Base-by-base conservation (phyloP, 1,140 invertebrate genomes). In the Drosophila leontia region DNA sequence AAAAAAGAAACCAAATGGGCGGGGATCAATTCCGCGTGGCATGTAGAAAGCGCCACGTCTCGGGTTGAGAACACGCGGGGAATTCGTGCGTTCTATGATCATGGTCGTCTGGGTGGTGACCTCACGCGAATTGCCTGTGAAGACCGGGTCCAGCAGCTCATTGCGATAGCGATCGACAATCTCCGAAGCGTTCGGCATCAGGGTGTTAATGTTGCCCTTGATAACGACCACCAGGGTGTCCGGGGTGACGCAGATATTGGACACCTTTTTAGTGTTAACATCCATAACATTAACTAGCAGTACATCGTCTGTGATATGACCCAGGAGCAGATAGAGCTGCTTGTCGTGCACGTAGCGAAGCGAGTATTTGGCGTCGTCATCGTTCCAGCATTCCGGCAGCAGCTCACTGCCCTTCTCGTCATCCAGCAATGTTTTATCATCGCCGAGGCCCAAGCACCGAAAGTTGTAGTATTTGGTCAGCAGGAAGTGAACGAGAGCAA, bases 401-500 rank as follows among this genome's bases (percentile, higher is more conserved):
- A 95, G 76, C 93, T 97, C 96, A 67, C 94, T 94, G 69, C 94
- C 95, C 35, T 96, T 95, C 71, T 94, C 93, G 26, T n/a, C 45
- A 26, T 94, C 93, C 59, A 94, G 92, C 23, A 96, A 92, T n/a
- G 93, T 94, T 93, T 95, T 95, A 71, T 95, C 94, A 87, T 97
- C 96, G 6, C 96, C 96, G 42, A 96, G 91, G 53, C 96, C 96
- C 71, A 97, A 94, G 80, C 95, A 96, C 63, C 94, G 94, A 74
- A 96, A 96, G 11, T 83, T 82, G 39, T 95, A 95, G 91, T 94
- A 94, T 92, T 95, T 96, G 1, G 95, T 93, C 2, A 97, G 90
- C 88, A 95, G 94, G 94, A 95, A 96, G 88, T 97, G 96, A 19
- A 95, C 93, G 45, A 97, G 94, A 26, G 95, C 94, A 44, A 96